Evolutionary conservation across 2,113 vertebrate species (phyloP).

Genomic region (Struthio camelus): DNA sequence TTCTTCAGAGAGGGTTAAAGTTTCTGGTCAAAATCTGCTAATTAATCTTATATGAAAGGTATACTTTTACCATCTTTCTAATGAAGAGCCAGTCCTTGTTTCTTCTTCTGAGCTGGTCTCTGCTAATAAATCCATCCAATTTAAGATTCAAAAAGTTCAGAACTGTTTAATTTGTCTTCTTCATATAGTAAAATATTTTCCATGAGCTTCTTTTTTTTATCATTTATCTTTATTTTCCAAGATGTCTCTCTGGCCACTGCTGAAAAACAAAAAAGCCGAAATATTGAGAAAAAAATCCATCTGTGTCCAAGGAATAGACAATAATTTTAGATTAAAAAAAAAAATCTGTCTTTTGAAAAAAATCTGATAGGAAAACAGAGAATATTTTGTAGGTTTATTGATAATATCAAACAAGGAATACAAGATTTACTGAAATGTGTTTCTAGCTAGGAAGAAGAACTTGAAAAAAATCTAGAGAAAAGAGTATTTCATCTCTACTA

Average conservation of each 20-base stretch:
- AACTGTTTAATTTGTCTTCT: constrained; percentile 77
- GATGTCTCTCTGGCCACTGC: constrained; percentile 60
- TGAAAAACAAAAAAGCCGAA: constrained; percentile 45
- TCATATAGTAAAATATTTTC: constrained; percentile 79
- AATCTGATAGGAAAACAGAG: background rate
- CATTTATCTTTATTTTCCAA: constrained; percentile 79
- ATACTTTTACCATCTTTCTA: background rate
- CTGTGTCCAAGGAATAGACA: background rate
- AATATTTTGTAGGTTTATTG: background rate
- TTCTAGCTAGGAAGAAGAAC: background rate
- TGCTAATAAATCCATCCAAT: background rate
- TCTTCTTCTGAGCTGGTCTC: background rate
- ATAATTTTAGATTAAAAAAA: background rate
- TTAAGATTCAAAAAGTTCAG: constrained; percentile 78
- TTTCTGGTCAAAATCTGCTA: background rate
- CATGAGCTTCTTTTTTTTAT: constrained; percentile 80
- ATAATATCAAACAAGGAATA: background rate
- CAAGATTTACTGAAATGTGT: background rate
- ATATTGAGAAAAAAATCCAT: background rate
- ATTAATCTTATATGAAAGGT: background rate
- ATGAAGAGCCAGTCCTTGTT: background rate
- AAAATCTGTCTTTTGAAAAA: background rate
- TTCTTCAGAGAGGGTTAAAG: background rate
- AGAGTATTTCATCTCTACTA: background rate
- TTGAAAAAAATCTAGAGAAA: background rate